Conservation (phyloP, 1,140 invertebrate species). For the Agrilus planipennis region DNA sequence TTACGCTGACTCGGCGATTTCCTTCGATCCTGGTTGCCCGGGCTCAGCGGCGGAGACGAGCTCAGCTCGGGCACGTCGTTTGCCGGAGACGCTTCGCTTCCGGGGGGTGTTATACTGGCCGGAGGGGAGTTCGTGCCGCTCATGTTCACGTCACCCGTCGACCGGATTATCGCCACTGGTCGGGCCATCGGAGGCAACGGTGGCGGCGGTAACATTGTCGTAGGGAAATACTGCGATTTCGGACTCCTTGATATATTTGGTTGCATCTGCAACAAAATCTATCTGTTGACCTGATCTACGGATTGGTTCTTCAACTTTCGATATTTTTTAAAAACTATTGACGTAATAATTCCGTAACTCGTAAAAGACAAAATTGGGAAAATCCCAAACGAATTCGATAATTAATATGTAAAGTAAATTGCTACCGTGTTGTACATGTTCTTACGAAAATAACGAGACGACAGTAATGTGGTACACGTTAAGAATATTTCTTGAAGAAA, state of each 20-base stretch:
- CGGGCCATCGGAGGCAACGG: slow-evolving; percentile 92
- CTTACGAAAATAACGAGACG: too few relatives aligned
- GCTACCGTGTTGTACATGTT: too few relatives aligned
- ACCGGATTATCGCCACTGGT: slow-evolving; percentile 88
- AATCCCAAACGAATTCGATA: too few relatives aligned
- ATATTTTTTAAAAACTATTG: too few relatives aligned
- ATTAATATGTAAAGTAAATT: too few relatives aligned
- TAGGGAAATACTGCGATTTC: slow-evolving; percentile 77
- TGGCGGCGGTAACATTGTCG: slow-evolving; percentile 85
- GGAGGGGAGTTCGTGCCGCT: slow-evolving; percentile 45
- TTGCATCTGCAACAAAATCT: slow-evolving; percentile 29
- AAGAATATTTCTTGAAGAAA: too few relatives aligned
- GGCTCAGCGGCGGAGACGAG: slow-evolving; percentile 32
- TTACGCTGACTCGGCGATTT: slow-evolving; percentile 30
- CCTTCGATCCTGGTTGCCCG: slow-evolving; percentile 26
- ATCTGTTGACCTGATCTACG: too few relatives aligned
- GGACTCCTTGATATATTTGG: slow-evolving; percentile 39
- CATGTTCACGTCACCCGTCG: slow-evolving; percentile 56
- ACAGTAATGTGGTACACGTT: too few relatives aligned
- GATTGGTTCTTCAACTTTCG: too few relatives aligned
- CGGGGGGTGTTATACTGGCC: slow-evolving; percentile 48
- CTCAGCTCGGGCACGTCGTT: slow-evolving; percentile 34
- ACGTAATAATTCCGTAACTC: too few relatives aligned
- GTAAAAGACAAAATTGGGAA: too few relatives aligned
- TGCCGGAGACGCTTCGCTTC: slow-evolving; percentile 27